Conservation (phyloP, 2,113 vertebrate species). For the Calidris pygmaea region DNA sequence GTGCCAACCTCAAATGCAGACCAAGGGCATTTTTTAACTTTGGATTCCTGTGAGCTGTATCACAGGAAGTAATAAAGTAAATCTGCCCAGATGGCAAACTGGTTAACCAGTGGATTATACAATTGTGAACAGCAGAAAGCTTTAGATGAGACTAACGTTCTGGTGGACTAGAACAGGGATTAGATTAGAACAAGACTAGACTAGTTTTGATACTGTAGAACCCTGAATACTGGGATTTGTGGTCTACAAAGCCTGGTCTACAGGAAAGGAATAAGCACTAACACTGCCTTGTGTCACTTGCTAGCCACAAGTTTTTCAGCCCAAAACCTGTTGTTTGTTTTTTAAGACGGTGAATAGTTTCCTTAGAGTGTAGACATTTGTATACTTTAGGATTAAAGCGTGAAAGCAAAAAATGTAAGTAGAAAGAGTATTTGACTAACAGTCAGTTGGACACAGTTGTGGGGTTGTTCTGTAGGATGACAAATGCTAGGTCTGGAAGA, state of each 20-base stretch:
- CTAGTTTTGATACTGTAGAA: background rate
- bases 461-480: background rate
- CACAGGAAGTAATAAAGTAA: constrained; percentile 27
- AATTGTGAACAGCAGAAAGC: background rate
- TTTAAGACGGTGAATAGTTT: background rate
- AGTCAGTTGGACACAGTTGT: background rate
- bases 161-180: background rate
- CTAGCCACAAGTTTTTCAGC: background rate
- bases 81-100: constrained; percentile 27
- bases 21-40: background rate
- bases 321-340: background rate
- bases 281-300: background rate
- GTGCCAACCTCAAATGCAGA: constrained; percentile 18
- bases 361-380: background rate
- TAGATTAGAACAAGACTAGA: background rate
- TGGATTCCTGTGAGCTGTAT: constrained; percentile 8
- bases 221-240: background rate
- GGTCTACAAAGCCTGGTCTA: background rate
- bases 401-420: background rate
- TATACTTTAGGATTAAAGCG: background rate
- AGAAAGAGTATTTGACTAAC: background rate
- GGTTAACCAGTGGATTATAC: background rate
- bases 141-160: background rate
- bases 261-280: background rate
- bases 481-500: background rate